Conservation (phyloP, 2,888 invertebrate species). For the Drosophila cracens region DNA sequence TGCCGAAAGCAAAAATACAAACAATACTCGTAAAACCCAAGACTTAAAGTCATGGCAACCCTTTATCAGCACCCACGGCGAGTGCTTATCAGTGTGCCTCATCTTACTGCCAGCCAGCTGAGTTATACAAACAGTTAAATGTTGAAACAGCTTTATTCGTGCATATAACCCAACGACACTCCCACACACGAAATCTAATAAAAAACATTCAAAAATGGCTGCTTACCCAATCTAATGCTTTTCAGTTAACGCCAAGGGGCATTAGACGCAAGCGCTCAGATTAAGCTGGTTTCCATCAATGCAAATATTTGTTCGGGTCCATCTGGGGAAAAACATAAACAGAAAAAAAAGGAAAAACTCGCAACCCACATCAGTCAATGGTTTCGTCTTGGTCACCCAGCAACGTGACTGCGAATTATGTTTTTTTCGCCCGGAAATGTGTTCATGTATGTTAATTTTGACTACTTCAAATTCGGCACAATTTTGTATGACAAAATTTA, state of each 20-base stretch:
- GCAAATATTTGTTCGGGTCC: constrained; percentile 16
- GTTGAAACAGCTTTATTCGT: constrained; percentile 12
- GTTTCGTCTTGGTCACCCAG: constrained; percentile 22
- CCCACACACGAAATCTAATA: constrained; percentile 8
- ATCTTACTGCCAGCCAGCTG: constrained; percentile 33
- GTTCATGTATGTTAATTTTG: not conserved
- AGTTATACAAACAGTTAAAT: constrained; percentile 42
- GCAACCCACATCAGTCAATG: constrained; percentile 7
- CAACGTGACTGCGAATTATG: constrained; percentile 17
- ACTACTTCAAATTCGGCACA: not conserved
- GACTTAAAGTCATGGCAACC: constrained; percentile 30
- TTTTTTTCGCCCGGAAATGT: not conserved
- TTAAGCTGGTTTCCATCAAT: constrained; percentile 25
- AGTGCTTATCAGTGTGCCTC: constrained; percentile 43
- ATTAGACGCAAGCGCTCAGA: constrained; percentile 10
- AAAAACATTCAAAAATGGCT: constrained; percentile 43
- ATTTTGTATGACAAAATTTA: not conserved
- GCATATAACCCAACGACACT: constrained; percentile 19
- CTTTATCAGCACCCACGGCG: constrained; percentile 29
- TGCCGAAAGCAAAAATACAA: not conserved
- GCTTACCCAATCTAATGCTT: constrained; percentile 46
- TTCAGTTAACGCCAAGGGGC: constrained; percentile 21
- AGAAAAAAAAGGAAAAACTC: not conserved
- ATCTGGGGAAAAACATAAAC: constrained; percentile 19
- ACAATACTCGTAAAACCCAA: not conserved